Percentiles rank a stretch among this genome's conserved stretches.
phyloP scores from a whole-genome alignment of 2,888 invertebrate species.

The Rapana venosa region DNA sequence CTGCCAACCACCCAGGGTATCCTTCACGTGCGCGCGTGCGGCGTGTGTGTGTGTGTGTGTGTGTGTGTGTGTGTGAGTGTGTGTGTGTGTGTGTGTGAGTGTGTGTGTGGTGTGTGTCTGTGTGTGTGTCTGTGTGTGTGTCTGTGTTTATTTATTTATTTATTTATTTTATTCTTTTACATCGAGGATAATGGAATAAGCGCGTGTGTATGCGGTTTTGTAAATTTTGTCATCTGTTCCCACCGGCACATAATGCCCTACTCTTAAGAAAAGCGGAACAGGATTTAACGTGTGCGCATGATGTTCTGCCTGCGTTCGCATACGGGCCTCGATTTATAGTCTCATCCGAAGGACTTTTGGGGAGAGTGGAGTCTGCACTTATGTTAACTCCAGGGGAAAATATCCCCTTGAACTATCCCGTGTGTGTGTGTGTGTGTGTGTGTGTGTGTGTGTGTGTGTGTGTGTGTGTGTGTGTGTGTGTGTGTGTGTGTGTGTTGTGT shows the following conservation, averaged over 20 bases:
- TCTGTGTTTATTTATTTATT: neutral
- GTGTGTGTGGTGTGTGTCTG: neutral
- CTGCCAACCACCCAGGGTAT: no score
- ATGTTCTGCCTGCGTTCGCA: no score
- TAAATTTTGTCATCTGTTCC: no score
- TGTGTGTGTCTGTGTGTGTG: neutral
- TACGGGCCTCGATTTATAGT: no score
- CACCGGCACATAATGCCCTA: no score
- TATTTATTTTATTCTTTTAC: no score
- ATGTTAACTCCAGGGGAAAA: no score
- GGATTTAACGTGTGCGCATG: neutral
- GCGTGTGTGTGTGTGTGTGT: constrained; percentile 2
- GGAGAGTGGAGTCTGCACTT: no score
- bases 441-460: neutral
- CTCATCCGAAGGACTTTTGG: no score
- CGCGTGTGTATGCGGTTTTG: no score
- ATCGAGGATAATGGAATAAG: no score
- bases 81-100: neutral
- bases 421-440: neutral
- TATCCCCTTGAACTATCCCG: no score
- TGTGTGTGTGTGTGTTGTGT: neutral
- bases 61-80: constrained; percentile 14
- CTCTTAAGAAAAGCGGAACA: neutral
- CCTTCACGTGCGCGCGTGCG: neutral
- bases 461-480: neutral